These are phyloP conservation scores for Furcifer pardalis DNA, from an alignment of 2,797 vertebrate species.

Conservation along the genomic window DNA sequence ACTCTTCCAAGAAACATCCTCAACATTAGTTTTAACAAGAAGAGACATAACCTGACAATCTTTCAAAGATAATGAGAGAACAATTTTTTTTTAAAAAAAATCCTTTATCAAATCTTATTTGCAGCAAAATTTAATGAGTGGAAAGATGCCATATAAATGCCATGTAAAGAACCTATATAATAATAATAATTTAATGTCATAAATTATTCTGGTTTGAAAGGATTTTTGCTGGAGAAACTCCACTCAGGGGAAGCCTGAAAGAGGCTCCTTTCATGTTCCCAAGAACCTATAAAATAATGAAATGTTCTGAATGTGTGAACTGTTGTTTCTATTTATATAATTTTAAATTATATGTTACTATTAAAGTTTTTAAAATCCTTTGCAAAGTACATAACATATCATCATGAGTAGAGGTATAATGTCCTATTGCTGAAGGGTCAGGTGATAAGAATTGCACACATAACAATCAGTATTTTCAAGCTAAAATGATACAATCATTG, in stretches of 20 bases:
- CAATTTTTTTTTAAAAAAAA: slow-evolving; percentile 33
- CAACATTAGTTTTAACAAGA: slow-evolving; percentile 56
- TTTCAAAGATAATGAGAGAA: slow-evolving; percentile 38
- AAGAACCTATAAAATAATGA: not conserved
- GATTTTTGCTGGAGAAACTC: too few relatives aligned
- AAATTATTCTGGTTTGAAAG: too few relatives aligned
- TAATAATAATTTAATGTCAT: too few relatives aligned
- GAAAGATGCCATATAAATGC: not conserved
- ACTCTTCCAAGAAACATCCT: slow-evolving; percentile 58
- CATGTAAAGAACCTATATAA: not conserved
- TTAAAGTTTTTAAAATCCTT: slow-evolving; percentile 16
- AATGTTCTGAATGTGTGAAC: not conserved
- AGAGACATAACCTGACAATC: slow-evolving; percentile 39
- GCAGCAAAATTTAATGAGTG: not conserved
- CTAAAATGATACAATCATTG: slow-evolving; percentile 29
- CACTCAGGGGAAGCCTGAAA: too few relatives aligned
- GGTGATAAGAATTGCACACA: slow-evolving; percentile 26
- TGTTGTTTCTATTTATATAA: slow-evolving; percentile 24
- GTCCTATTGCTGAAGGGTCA: not conserved
- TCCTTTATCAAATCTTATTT: not conserved
- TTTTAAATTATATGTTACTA: not conserved
- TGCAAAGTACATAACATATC: slow-evolving; percentile 5
- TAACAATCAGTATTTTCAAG: slow-evolving; percentile 9
- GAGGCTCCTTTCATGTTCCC: too few relatives aligned
- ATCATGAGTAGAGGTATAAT: not conserved